phyloP scores from a whole-genome alignment of 2,888 invertebrate species.

The Lobophora halterata region DNA sequence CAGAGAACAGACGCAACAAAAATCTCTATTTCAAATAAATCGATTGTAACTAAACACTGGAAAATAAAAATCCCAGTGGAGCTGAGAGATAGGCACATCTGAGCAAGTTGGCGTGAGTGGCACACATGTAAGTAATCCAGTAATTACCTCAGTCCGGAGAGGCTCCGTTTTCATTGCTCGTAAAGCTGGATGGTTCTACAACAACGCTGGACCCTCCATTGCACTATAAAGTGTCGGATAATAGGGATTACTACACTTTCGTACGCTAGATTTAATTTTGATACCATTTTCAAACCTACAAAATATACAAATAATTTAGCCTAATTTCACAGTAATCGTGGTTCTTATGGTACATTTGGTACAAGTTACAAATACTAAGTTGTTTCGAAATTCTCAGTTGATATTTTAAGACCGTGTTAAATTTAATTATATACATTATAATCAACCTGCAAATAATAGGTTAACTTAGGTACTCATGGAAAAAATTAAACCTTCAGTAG shows the following conservation, averaged over 20 bases:
- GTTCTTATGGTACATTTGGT: slow-evolving; percentile 6
- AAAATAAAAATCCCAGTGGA: slow-evolving; percentile 15
- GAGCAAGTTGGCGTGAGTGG: slow-evolving; percentile 32
- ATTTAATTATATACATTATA: slow-evolving; percentile 1
- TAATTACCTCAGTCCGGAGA: slow-evolving; percentile 65
- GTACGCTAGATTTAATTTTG: slow-evolving; percentile 58
- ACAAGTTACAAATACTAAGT: background rate
- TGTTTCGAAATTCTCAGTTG: slow-evolving; percentile 4
- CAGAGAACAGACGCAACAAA: slow-evolving; percentile 10
- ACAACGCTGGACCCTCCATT: slow-evolving; percentile 60
- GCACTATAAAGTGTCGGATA: slow-evolving; percentile 70
- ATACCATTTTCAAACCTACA: slow-evolving; percentile 41
- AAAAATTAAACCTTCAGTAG: no score
- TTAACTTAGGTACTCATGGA: no score
- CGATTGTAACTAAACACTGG: slow-evolving; percentile 9
- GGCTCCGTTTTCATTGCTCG: slow-evolving; percentile 71
- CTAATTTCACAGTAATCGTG: slow-evolving; percentile 25
- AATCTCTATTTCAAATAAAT: slow-evolving; percentile 19
- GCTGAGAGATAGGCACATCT: slow-evolving; percentile 2
- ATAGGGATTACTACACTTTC: slow-evolving; percentile 70
- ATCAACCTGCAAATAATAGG: no score
- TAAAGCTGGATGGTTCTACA: slow-evolving; percentile 70
- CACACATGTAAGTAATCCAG: slow-evolving; percentile 65
- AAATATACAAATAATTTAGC: slow-evolving; percentile 30
- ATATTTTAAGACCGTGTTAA: slow-evolving; percentile 1